Evolutionary conservation across 2,113 vertebrate genomes (phyloP).

Genomic region (Semnornis frantzii): DNA sequence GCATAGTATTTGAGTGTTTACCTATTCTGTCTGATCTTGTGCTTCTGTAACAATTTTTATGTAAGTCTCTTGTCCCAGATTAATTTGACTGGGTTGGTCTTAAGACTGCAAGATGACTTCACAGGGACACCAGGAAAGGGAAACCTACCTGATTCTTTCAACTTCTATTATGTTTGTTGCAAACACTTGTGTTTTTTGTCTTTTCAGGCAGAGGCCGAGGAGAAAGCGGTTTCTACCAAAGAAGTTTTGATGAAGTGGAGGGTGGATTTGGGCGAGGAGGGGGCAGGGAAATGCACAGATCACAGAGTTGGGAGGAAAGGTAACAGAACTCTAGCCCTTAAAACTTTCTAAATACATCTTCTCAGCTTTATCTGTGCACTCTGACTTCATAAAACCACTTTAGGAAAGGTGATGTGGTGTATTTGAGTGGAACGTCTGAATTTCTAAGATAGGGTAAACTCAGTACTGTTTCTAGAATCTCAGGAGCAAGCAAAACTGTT

Average conservation of each 20-base stretch:
- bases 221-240: slow-evolving; percentile 99
- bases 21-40: not conserved
- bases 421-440: not conserved
- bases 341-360: not conserved
- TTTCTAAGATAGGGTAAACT: not conserved
- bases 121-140: not conserved
- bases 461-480: not conserved
- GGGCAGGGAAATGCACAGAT: slow-evolving; percentile 95
- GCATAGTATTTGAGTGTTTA: not conserved
- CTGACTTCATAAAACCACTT: not conserved
- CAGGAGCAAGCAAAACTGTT: not conserved
- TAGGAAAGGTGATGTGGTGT: not conserved
- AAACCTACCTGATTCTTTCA: slow-evolving; percentile 5
- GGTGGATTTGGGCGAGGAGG: slow-evolving; percentile 93
- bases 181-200: slow-evolving; percentile 63
- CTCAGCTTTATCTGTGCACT: slow-evolving; percentile 18
- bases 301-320: slow-evolving; percentile 99
- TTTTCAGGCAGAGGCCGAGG: slow-evolving; percentile 94
- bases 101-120: not conserved
- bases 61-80: not conserved
- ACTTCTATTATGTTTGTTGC: slow-evolving; percentile 18
- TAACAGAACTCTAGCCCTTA: slow-evolving; percentile 67
- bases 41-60: slow-evolving; percentile 1
- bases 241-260: slow-evolving; percentile 99
- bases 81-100: not conserved